A percentile compares a stretch with the other conserved stretches of the same genome.
These are phyloP conservation scores for Pachycephala philippinensis DNA, from an alignment of 2,113 vertebrate genomes.

Conservation along the genomic window DNA sequence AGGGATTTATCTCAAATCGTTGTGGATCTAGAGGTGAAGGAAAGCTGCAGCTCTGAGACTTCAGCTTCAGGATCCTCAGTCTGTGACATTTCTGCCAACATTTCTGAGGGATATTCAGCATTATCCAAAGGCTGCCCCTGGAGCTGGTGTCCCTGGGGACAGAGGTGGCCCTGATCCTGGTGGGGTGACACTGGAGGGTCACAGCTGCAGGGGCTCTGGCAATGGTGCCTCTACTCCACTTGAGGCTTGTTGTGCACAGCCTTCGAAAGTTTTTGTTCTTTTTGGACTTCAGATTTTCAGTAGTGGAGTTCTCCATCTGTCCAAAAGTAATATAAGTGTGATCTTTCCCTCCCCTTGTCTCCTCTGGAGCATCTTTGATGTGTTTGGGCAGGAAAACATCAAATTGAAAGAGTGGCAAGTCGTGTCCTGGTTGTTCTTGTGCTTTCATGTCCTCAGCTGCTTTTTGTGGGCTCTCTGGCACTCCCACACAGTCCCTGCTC, in stretches of 20 bases:
- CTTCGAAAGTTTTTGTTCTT: neutral
- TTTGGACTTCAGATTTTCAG: accelerated
- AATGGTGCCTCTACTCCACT: neutral
- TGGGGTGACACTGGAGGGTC: neutral
- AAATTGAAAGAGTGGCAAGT: neutral
- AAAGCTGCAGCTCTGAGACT: neutral
- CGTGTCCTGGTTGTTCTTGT: neutral
- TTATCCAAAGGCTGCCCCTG: neutral
- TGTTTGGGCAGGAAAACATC: neutral
- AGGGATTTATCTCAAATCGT: neutral
- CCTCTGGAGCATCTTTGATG: neutral
- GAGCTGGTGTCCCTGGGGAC: neutral
- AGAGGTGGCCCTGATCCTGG: neutral
- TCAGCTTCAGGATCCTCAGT: neutral
- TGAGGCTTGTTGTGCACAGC: neutral
- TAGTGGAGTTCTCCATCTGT: neutral
- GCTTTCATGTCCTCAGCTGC: neutral
- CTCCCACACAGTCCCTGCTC: neutral
- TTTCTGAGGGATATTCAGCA: neutral
- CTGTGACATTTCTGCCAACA: accelerated
- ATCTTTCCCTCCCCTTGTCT: neutral
- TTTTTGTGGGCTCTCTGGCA: neutral
- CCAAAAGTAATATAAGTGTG: neutral
- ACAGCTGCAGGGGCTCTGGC: neutral
- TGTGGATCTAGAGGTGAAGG: neutral